Percentiles rank a stretch among this genome's conserved stretches.
Conservation (phyloP, 2,888 invertebrate genomes). For the Ophion slaviceki region DNA sequence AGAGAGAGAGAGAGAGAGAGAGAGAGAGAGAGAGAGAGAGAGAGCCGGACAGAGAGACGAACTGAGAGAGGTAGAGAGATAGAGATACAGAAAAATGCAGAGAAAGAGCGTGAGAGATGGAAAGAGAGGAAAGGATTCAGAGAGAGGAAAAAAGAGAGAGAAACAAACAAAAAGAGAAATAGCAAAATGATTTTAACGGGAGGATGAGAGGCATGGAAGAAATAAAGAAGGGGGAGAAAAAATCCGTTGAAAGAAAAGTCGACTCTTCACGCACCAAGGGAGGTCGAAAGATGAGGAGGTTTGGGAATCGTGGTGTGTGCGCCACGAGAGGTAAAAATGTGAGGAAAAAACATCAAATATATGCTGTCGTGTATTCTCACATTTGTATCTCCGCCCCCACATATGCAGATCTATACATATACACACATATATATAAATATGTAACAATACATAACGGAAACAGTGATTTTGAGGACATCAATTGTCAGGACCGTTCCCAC, state of each 20-base stretch:
- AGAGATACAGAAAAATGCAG: too few species aligned
- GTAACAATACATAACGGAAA: too few species aligned
- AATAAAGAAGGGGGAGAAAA: neutral
- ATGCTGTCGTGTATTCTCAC: constrained; percentile 9
- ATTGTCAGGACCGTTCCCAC: too few species aligned
- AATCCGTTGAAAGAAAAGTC: constrained; percentile 56
- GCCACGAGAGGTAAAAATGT: constrained; percentile 22
- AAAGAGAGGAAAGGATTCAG: neutral
- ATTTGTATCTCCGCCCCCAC: constrained; percentile 7
- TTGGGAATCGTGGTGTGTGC: constrained; percentile 9
- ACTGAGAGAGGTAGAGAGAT: too few species aligned
- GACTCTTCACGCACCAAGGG: constrained; percentile 37
- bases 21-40: too few species aligned
- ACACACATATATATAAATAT: too few species aligned
- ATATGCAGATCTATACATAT: constrained; percentile 2
- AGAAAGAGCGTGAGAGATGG: too few species aligned
- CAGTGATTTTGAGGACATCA: too few species aligned
- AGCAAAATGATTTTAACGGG: neutral
- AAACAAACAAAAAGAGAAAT: neutral
- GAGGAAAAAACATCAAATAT: constrained; percentile 38
- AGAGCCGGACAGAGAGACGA: too few species aligned
- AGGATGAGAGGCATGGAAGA: constrained; percentile 12
- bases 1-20: neutral
- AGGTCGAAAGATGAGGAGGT: constrained; percentile 16
- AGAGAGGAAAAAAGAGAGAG: neutral